These are phyloP conservation scores for Callospermophilus lateralis DNA, from an alignment of 2,113 vertebrate species.

Conservation along the genomic window DNA sequence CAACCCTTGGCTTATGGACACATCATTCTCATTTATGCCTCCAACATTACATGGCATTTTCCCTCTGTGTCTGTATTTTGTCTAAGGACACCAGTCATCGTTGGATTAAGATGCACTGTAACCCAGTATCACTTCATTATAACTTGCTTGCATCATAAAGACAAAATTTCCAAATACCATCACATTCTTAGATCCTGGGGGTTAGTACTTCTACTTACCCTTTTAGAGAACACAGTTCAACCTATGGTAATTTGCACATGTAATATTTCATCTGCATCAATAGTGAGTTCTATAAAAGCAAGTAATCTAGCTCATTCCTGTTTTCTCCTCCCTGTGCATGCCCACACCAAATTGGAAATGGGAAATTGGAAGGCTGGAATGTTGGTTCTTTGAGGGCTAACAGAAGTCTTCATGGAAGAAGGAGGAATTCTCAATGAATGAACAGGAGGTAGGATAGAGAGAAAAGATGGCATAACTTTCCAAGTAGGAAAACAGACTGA, in stretches of 20 bases:
- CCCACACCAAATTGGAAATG: neutral
- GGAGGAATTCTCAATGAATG: neutral
- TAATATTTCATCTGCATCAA: neutral
- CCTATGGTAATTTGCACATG: neutral
- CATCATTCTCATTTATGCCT: neutral
- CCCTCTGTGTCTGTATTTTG: neutral
- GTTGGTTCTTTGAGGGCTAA: neutral
- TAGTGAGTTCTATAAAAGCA: neutral
- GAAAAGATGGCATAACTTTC: neutral
- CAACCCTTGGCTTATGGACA: neutral
- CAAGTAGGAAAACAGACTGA: neutral
- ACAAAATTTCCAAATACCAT: neutral
- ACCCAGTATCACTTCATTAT: neutral
- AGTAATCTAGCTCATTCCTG: neutral
- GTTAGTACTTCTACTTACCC: neutral
- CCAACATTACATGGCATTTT: neutral
- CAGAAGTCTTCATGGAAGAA: neutral
- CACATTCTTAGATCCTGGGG: neutral
- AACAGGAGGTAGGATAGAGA: neutral
- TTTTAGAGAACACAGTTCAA: neutral
- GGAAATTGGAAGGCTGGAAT: neutral
- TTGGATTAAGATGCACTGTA: neutral
- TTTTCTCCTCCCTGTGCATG: neutral
- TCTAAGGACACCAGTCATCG: neutral
- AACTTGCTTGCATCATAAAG: neutral